These are phyloP conservation scores for Poecilia latipinna DNA, from an alignment of 2,113 vertebrate genomes.

Conservation along the genomic window DNA sequence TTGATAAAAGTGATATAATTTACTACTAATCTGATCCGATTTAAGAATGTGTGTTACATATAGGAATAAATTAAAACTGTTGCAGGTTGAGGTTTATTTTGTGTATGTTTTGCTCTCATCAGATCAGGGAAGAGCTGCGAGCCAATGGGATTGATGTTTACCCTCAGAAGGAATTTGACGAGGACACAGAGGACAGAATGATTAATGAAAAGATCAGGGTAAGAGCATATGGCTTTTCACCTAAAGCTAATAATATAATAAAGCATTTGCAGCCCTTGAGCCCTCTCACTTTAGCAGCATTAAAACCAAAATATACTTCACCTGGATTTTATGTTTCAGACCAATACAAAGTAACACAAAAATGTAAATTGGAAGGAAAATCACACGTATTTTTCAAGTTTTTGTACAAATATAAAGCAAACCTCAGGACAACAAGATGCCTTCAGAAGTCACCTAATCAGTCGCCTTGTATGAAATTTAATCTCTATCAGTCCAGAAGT, in stretches of 20 bases:
- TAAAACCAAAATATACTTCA: neutral
- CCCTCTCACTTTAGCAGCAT: neutral
- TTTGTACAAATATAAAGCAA: no score
- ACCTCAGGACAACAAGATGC: no score
- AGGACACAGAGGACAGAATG: slow-evolving; percentile 92
- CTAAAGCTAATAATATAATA: neutral
- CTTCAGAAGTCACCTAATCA: no score
- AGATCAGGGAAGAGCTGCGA: slow-evolving; percentile 95
- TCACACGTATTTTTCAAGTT: no score
- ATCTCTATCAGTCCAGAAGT: no score
- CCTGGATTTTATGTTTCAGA: neutral
- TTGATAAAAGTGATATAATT: slow-evolving; percentile 33
- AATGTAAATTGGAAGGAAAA: no score
- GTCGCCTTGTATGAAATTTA: no score
- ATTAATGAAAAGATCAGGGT: slow-evolving; percentile 98
- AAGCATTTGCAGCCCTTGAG: neutral
- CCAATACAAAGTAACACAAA: neutral
- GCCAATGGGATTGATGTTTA: slow-evolving; percentile 95
- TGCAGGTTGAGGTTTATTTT: neutral
- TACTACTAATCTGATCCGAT: slow-evolving; percentile 27
- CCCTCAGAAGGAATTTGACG: slow-evolving; percentile 97
- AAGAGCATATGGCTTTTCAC: slow-evolving; percentile 42
- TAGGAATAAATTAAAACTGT: slow-evolving; percentile 7
- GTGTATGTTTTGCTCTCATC: slow-evolving; percentile 14
- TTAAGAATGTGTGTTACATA: slow-evolving; percentile 16